Base-by-base conservation (phyloP, 2,888 invertebrate species). In the Cheilosia variabilis region DNA sequence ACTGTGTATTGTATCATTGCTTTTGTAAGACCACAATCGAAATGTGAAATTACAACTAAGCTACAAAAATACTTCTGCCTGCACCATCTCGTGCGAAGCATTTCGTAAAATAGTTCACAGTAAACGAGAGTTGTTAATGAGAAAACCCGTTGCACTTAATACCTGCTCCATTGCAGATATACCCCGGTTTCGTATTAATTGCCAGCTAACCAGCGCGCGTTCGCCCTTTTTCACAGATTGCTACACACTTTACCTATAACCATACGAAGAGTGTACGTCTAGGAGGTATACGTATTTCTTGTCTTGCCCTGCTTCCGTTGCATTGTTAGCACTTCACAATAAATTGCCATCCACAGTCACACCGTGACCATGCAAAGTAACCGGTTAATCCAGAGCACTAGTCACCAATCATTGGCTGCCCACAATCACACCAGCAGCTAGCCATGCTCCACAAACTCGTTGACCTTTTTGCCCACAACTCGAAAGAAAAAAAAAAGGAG, bases 351-450 rank as follows among this genome's bases (percentile, higher is more conserved):
- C 72, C 76, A 72, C 52, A 86, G 62, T 66, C 76, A 81, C 77
- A 72, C 66, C 72, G 81, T 81, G 81, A 72, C 81, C 86, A 81
- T 86, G 81, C 72, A 66, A 37, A 72, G 76, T 72, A 86, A 86
- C 86, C 86, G 86, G 86, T 86, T 86, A 72, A 86, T 86, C 76
- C 68, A 68, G 86, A 86, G 81, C 81, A 80, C 81, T 72, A 75
- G 75, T 86, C 71, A 76, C 80, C 71, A 72, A 22, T 50, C 47
- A 13, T 52, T 50, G 43, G 3, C 71, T 75, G 58, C 63, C 80
- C 58, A 84, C 73, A 50, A 78, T 72, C 22, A 53, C n/a, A 27
- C 76, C 76, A 71, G 43, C 57, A 63, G 68, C 80, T 41, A 62
- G 31, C 62, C 19, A 4, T 71, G 76, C 76, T 77, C 68, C 45